Evolutionary conservation across 2,797 vertebrate genomes (phyloP).

Genomic region (Periophthalmus magnuspinnatus): DNA sequence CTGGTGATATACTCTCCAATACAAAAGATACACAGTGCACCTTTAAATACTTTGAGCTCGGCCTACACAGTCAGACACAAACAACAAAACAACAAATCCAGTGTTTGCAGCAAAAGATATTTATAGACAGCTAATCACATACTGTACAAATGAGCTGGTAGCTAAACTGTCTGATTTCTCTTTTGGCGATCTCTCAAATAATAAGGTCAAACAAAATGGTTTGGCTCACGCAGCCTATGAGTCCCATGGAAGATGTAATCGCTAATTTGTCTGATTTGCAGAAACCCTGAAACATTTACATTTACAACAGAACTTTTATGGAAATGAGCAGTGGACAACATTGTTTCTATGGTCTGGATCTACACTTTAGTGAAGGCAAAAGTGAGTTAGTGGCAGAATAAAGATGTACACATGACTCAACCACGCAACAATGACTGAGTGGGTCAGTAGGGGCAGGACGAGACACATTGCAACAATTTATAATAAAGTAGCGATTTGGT

Average conservation of each 20-base stretch:
- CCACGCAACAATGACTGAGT: no score
- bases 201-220: not conserved
- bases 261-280: not conserved
- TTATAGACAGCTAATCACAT: not conserved
- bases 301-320: no score
- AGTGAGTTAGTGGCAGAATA: no score
- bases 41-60: not conserved
- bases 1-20: not conserved
- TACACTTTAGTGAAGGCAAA: not conserved
- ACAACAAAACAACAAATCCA: constrained; percentile 21
- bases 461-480: no score
- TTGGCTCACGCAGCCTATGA: not conserved
- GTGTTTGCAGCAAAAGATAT: not conserved
- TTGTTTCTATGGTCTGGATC: not conserved
- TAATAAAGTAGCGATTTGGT: no score
- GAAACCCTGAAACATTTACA: not conserved
- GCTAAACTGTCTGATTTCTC: not conserved
- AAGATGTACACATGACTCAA: no score
- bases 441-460: no score
- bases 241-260: not conserved
- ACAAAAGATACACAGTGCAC: not conserved
- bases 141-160: not conserved
- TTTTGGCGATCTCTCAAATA: not conserved
- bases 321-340: not conserved
- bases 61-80: not conserved